Percentiles rank a stretch among this genome's conserved stretches.
Conservation (phyloP, 2,797 vertebrate species). For the Arrhamphus sclerolepis region DNA sequence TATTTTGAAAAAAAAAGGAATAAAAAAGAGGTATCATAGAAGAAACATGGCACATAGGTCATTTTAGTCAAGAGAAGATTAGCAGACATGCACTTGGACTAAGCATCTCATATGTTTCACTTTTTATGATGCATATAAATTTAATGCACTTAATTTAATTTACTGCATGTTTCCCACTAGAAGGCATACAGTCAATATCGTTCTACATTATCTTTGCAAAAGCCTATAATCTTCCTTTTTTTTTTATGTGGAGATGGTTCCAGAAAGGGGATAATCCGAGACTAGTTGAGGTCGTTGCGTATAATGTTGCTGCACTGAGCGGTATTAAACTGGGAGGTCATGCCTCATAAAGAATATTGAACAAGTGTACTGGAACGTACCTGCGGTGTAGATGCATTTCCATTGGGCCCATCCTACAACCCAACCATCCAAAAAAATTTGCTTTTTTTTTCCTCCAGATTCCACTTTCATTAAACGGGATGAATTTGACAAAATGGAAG, state of each 20-base stretch:
- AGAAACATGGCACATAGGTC: not conserved
- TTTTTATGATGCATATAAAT: not conserved
- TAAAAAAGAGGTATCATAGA: not conserved
- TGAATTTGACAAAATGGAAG: too few relatives aligned
- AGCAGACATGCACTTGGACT: not conserved
- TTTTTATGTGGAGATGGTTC: not conserved
- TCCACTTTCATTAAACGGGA: too few relatives aligned
- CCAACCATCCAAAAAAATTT: too few relatives aligned
- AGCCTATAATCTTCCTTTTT: not conserved
- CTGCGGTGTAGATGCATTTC: too few relatives aligned
- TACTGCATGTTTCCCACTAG: not conserved
- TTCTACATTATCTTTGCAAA: not conserved
- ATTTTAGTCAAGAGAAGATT: conserved; percentile 18
- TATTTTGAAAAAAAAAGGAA: conserved; percentile 6
- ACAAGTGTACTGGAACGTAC: not conserved
- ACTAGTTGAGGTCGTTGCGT: not conserved
- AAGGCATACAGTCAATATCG: not conserved
- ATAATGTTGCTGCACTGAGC: not conserved
- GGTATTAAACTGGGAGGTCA: not conserved
- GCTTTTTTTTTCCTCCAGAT: too few relatives aligned
- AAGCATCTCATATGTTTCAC: not conserved
- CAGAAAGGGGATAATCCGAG: not conserved
- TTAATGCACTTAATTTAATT: not conserved
- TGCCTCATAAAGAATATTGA: too few relatives aligned
- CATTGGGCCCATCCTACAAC: not conserved